phyloP scores from a whole-genome alignment of 2,888 invertebrate genomes.

The Metellina segmentata region DNA sequence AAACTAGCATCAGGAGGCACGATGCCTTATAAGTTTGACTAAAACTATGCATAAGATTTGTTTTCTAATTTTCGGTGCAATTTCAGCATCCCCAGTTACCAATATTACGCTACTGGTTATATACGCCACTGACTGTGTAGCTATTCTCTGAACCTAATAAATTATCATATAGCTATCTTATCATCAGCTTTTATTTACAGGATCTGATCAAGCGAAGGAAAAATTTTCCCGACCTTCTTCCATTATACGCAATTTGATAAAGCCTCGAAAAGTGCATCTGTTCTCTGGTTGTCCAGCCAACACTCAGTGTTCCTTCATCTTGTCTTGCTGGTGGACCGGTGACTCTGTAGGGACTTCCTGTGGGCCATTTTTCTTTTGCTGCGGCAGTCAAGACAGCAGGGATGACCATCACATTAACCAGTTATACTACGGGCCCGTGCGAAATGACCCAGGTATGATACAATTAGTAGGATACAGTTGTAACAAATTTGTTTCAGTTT shows the following conservation, averaged over 20 bases:
- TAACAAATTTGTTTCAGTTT: too few species aligned
- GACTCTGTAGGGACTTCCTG: slow-evolving; percentile 78
- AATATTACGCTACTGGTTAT: too few species aligned
- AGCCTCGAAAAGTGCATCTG: slow-evolving; percentile 68
- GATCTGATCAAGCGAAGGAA: slow-evolving; percentile 36
- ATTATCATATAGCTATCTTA: background rate
- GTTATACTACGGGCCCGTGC: slow-evolving; percentile 87
- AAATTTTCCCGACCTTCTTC: slow-evolving; percentile 37
- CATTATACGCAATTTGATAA: slow-evolving; percentile 59
- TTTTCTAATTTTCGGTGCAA: too few species aligned
- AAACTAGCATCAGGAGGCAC: too few species aligned
- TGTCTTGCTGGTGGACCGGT: slow-evolving; percentile 78
- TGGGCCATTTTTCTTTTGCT: slow-evolving; percentile 78
- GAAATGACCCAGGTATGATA: slow-evolving; percentile 87
- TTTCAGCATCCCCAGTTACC: too few species aligned
- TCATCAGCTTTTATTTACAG: background rate
- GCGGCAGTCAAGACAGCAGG: slow-evolving; percentile 72
- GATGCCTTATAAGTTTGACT: too few species aligned
- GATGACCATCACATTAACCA: slow-evolving; percentile 80
- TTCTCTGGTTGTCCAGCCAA: slow-evolving; percentile 76
- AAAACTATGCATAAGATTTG: too few species aligned
- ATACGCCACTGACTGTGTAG: too few species aligned
- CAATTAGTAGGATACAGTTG: too few species aligned
- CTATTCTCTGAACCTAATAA: too few species aligned
- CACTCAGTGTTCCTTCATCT: slow-evolving; percentile 77